Evolutionary conservation across 2,113 vertebrate species (phyloP).

Genomic region (Pyxicephalus adspersus): DNA sequence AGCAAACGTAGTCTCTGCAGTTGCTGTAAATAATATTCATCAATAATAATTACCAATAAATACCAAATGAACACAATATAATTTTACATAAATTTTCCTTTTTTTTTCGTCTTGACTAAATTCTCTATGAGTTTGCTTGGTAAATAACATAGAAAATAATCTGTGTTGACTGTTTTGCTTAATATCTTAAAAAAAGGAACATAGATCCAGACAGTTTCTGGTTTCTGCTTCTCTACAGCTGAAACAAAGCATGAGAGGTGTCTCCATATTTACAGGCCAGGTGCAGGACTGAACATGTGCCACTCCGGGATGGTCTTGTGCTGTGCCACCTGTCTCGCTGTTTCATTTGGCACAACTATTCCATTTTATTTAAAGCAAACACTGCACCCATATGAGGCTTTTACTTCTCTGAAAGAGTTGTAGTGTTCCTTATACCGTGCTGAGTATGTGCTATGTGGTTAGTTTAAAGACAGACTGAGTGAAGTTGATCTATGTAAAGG

Average conservation of each 20-base stretch:
- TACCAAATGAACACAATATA: no score
- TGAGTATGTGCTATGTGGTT: no score
- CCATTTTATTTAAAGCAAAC: constrained; percentile 12
- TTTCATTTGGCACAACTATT: constrained; percentile 32
- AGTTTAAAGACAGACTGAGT: no score
- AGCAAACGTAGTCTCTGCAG: no score
- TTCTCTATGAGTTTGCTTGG: no score
- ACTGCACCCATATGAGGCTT: not conserved
- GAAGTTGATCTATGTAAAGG: no score
- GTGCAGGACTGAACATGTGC: constrained; percentile 29
- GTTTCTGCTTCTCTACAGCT: constrained; percentile 25
- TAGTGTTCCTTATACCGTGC: no score
- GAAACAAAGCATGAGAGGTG: constrained; percentile 41
- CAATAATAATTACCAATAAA: no score
- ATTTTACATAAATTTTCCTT: no score
- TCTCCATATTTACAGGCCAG: constrained; percentile 47
- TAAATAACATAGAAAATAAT: not conserved
- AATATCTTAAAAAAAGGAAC: constrained; percentile 23
- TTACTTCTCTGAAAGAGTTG: no score
- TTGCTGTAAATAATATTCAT: no score
- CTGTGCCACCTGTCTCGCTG: constrained; percentile 29
- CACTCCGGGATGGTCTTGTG: constrained; percentile 23
- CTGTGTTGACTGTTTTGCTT: constrained; percentile 29
- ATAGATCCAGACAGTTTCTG: constrained; percentile 33
- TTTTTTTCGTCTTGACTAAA: no score